These are phyloP conservation scores for Ovis aries DNA, from an alignment of 2,113 vertebrate genomes.

Conservation along the genomic window ARS-UI_Ramb_v3.0 NC_056072.1:23300501-23301000, in stretches of 20 bases:
- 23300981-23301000: not conserved
- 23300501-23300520: constrained; percentile 67
- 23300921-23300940: constrained; percentile 12
- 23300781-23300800: constrained; percentile 72
- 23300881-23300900: constrained; percentile 70
- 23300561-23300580: constrained; percentile 80
- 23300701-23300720: constrained; percentile 30
- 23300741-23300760: constrained; percentile 82
- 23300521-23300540: constrained; percentile 63
- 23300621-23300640: constrained; percentile 76
- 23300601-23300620: constrained; percentile 66
- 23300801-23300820: constrained; percentile 68
- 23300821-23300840: constrained; percentile 75
- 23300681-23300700: constrained; percentile 70
- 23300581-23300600: constrained; percentile 81
- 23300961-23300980: not conserved
- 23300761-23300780: constrained; percentile 78
- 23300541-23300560: constrained; percentile 36
- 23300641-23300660: constrained; percentile 77
- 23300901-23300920: constrained; percentile 64
- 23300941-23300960: not conserved
- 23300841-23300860: constrained; percentile 73
- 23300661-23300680: constrained; percentile 77
- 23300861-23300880: constrained; percentile 69
- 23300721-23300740: constrained; percentile 83